These are phyloP conservation scores for Acanthosepion lycidas DNA, from an alignment of 2,888 invertebrate species.

Conservation along the genomic window DNA sequence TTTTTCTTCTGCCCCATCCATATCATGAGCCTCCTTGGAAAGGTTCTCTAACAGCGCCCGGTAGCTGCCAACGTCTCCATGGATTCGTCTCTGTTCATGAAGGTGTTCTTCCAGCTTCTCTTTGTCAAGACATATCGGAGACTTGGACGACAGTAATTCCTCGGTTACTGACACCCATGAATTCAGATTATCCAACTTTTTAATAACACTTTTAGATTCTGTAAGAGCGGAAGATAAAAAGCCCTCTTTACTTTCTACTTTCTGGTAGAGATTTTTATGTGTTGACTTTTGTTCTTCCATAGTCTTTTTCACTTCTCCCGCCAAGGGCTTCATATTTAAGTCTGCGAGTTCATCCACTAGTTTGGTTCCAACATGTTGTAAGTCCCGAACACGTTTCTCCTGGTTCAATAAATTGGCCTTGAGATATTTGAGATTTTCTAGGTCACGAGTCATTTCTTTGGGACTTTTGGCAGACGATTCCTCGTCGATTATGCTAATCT, in stretches of 20 bases:
- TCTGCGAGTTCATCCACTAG: constrained; percentile 89
- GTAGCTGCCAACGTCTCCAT: constrained; percentile 67
- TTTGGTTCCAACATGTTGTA: constrained; percentile 81
- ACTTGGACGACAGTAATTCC: constrained; percentile 57
- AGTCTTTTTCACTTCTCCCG: constrained; percentile 59
- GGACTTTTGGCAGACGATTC: constrained; percentile 61
- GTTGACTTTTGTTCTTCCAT: constrained; percentile 58
- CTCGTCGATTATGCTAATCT: constrained; percentile 60
- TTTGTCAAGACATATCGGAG: constrained; percentile 86
- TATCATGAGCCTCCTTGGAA: constrained; percentile 60
- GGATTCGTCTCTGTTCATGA: constrained; percentile 84
- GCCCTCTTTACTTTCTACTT: constrained; percentile 65
- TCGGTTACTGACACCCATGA: constrained; percentile 67
- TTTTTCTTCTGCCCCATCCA: constrained; percentile 61
- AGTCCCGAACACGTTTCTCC: constrained; percentile 68
- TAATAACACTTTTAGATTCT: constrained; percentile 68
- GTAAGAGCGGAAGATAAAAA: constrained; percentile 64
- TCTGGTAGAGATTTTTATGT: constrained; percentile 64
- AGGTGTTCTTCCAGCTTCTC: constrained; percentile 92
- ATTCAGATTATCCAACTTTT: constrained; percentile 66
- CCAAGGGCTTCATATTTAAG: constrained; percentile 62
- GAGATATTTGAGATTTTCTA: constrained; percentile 63
- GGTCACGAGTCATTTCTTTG: constrained; percentile 59
- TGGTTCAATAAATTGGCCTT: constrained; percentile 70
- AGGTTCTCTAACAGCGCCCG: constrained; percentile 66